A percentile compares a stretch with the other conserved stretches of the same genome.
phyloP scores from a whole-genome alignment of 2,113 vertebrate genomes.

The Mormoops blainvillei region DNA sequence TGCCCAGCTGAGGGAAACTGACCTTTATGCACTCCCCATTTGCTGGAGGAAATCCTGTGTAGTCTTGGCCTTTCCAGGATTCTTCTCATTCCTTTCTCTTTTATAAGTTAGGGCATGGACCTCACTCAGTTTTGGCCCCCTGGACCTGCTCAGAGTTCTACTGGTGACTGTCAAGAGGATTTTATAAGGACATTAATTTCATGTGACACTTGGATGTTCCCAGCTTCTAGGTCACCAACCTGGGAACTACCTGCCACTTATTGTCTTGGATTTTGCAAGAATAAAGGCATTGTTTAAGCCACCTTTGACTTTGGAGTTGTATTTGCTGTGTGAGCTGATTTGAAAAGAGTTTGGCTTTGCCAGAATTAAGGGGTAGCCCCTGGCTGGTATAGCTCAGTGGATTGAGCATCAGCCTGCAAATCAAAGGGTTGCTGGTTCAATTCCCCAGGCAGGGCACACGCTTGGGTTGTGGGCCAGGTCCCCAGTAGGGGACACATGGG shows the following conservation, averaged over 20 bases:
- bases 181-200: background rate
- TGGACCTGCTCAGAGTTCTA: background rate
- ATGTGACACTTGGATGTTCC: background rate
- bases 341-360: background rate
- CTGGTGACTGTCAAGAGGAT: background rate
- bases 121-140: background rate
- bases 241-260: background rate
- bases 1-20: background rate
- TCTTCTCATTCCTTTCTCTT: background rate
- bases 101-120: background rate
- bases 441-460: no score
- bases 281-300: slow-evolving; percentile 12
- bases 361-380: background rate
- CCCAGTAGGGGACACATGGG: no score
- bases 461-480: no score
- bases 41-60: background rate
- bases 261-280: background rate
- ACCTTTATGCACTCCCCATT: background rate
- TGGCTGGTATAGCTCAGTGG: no score
- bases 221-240: background rate
- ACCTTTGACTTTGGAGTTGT: background rate
- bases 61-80: background rate
- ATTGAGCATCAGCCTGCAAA: no score
- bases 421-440: no score
- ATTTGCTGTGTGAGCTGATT: background rate